Conservation (phyloP, 2,888 invertebrate genomes). For the Tridacna crocea region DNA sequence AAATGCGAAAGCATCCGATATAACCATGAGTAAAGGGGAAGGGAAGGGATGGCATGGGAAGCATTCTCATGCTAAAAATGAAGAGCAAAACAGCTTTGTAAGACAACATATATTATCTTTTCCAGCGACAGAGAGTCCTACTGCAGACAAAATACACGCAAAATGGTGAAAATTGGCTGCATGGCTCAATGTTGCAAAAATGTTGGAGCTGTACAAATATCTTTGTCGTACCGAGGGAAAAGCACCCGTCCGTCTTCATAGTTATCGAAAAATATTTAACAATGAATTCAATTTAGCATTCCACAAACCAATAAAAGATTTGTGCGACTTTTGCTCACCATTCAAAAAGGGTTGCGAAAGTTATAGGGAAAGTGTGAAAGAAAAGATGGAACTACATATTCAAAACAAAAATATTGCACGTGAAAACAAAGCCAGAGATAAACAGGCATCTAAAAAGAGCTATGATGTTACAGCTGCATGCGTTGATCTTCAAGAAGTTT, state of each 20-base stretch:
- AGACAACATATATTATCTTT: neutral
- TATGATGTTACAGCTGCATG: neutral
- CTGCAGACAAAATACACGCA: conserved; percentile 29
- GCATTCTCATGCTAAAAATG: no score
- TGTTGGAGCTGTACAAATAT: conserved; percentile 25
- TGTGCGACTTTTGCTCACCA: conserved; percentile 35
- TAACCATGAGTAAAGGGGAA: no score
- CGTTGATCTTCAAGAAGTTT: conserved; percentile 39
- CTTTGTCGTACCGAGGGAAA: neutral
- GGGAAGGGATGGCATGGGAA: no score
- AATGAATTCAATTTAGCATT: conserved; percentile 36
- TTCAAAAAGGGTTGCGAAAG: conserved; percentile 14
- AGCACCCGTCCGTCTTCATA: neutral
- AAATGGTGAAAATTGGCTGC: conserved; percentile 23
- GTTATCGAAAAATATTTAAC: conserved; percentile 38
- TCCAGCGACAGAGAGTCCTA: no score
- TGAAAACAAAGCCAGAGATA: conserved; percentile 27
- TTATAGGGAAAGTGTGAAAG: neutral
- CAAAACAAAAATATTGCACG: conserved; percentile 29
- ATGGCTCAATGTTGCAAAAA: conserved; percentile 23
- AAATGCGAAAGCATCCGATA: no score
- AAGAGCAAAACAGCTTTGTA: no score
- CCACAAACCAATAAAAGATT: conserved; percentile 34
- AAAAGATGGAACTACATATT: no score
- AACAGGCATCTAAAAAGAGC: neutral